phyloP scores from a whole-genome alignment of 2,888 invertebrate species.

The Gasteruption jaculator region DNA sequence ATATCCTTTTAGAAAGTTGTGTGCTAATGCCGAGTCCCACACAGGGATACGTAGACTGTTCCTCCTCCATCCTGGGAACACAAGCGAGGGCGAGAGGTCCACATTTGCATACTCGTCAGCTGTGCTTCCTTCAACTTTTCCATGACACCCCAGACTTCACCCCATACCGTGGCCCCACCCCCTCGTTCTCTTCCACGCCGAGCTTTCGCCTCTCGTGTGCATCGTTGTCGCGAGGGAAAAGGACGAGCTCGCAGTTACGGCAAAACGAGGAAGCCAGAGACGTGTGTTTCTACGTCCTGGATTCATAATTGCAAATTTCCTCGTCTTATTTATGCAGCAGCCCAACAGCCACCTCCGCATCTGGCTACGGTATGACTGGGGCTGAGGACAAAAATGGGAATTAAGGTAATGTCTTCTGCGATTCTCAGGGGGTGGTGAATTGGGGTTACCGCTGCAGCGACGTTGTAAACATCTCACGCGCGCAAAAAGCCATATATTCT shows the following conservation, averaged over 20 bases:
- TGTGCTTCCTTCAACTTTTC: conserved; percentile 53
- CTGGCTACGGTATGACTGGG: too few relatives aligned
- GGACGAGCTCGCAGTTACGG: conserved; percentile 20
- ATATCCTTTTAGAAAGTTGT: conserved; percentile 35
- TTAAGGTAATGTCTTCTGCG: conserved; percentile 44
- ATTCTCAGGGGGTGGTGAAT: conserved; percentile 28
- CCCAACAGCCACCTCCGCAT: conserved; percentile 21
- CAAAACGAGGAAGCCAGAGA: conserved; percentile 23
- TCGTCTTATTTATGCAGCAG: conserved; percentile 50
- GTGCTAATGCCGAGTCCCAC: conserved; percentile 40
- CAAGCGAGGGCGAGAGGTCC: conserved; percentile 31
- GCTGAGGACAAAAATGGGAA: too few relatives aligned
- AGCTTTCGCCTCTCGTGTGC: conserved; percentile 3
- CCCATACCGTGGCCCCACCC: conserved; percentile 6
- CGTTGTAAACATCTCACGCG: conserved; percentile 46
- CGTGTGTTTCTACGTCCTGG: conserved; percentile 48
- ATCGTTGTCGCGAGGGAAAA: conserved; percentile 6
- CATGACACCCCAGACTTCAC: conserved; percentile 37
- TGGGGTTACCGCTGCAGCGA: too few relatives aligned
- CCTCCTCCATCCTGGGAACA: not conserved
- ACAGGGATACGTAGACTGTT: conserved; percentile 35
- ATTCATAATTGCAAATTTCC: conserved; percentile 53
- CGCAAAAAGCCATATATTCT: conserved; percentile 46
- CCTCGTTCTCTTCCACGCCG: not conserved
- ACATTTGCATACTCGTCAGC: conserved; percentile 53